Base-by-base conservation (phyloP, 2,797 vertebrate species). In the Glyptemys insculpta region DNA sequence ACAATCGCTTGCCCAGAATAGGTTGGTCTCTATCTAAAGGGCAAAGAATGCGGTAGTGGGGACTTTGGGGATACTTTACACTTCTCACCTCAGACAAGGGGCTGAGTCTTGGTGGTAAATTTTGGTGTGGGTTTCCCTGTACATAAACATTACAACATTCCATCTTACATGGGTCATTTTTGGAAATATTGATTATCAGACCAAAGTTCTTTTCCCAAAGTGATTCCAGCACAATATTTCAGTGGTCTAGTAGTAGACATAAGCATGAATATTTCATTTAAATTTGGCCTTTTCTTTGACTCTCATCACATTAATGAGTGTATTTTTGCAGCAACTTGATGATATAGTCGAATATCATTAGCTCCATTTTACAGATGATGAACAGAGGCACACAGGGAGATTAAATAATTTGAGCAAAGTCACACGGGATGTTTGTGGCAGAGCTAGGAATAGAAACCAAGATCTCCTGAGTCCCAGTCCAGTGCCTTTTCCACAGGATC, bases 361-460 rank as follows among this genome's bases (percentile, higher is more conserved):
- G 49, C 57, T 19, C 18, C n/a, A 23, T 37, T 68, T 16, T 3
- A 18, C 31, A 44, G 83, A 12, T 8, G 2, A 53, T 29, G 74
- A 11, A 1, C 12, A 27, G 52, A 0, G 3, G 41, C 21, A 8
- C n/a, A 3, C 2, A 8, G 62, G 1, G 2, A 21, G 44, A 5
- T 4, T 16, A 27, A 65, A 2, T 14, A 79, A 54, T 52, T 57
- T 7, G 2, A 15, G 4, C 9, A 27, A 34, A 44, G 49, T 34
- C 8, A 44, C 53, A 2, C 11, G 3, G 12, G 54, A 29, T 16
- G 14, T 68, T 37, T 68, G n/a, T 9, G 50, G 83, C 78, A 74
- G 19, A 50, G 15, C 37, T 53, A 68, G 79, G 54, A 37, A 81
- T 37, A 76, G 79, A 23, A 62, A 23, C 11, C 5, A 2, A 2